phyloP scores from a whole-genome alignment of 2,797 vertebrate genomes.

The Manis javanica region DNA sequence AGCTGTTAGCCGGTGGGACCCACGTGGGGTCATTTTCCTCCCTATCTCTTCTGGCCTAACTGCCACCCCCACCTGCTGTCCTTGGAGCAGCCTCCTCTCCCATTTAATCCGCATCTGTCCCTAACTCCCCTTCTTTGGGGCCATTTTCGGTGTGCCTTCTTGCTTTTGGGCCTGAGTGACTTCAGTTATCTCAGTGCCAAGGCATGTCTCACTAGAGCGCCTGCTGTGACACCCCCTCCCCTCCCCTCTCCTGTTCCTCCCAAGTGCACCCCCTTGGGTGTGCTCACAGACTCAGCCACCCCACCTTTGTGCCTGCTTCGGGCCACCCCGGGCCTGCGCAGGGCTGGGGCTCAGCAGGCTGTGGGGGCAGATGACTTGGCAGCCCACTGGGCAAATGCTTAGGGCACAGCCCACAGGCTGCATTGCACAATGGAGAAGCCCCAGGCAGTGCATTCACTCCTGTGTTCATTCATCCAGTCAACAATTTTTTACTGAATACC shows the following conservation, averaged over 20 bases:
- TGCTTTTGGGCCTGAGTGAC: neutral
- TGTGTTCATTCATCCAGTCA: neutral
- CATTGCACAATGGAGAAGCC: neutral
- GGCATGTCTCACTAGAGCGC: neutral
- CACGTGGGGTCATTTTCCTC: neutral
- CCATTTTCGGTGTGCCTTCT: neutral
- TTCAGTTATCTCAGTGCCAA: neutral
- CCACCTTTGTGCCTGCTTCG: neutral
- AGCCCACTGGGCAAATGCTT: neutral
- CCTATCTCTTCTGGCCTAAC: neutral
- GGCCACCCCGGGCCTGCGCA: neutral
- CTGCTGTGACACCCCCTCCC: neutral
- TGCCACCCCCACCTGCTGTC: too few relatives aligned
- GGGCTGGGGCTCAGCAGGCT: neutral
- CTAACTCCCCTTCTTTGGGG: neutral
- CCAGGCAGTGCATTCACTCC: too few relatives aligned
- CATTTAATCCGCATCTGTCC: neutral
- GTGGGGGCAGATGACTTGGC: accelerated
- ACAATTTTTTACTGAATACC: neutral
- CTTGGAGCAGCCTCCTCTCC: neutral
- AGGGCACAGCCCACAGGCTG: neutral
- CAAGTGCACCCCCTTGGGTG: neutral
- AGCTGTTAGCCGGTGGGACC: neutral
- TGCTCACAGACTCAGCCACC: neutral
- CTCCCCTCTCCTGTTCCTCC: neutral